Evolutionary conservation across 2,797 vertebrate genomes (phyloP), one percentile per base, ranked within the genome.

Genomic region (Leptatherina wallacei): DNA sequence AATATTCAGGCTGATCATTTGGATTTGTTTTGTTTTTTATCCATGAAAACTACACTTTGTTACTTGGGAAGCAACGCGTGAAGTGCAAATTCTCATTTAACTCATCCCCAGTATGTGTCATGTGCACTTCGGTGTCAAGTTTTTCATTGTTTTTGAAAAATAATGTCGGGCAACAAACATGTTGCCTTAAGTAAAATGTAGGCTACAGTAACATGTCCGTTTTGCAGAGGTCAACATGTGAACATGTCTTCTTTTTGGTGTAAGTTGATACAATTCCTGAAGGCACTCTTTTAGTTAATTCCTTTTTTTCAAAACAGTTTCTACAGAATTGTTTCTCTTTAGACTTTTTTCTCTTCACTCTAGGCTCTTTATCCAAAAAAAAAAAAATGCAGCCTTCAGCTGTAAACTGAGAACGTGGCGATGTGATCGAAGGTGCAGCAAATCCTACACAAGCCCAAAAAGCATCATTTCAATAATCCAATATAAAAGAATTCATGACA

Each of bases 401-500:
- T 73, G 80, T 69, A 88, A 88, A 61, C n/a, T 59, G 78, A 83
- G 69, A 81, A 47, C 0, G 32, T 68, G 59, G 24, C 51, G 22
- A 49, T 9, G 77, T 24, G 61, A 77, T 51, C 38, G 49, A 75
- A 62, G 49, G 59, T 68, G 65, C 20, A 73, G 65, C 63, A 71
- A 73, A 73, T 64, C 61, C 71, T 27, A 79, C n/a, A n/a, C 2
- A 58, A 58, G 60, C 68, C 42, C 2, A 6, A 78, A 71, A 22
- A 64, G 54, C 36, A 27, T 75, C 72, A 71, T 70, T 85, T 47
- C 61, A 38, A 74, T 85, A 80, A 88, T 89, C 80, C 73, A 33
- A 30, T 70, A 74, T 73, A 36, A 80, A 69, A 77, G 66, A 76
- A 65, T 82, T 67, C 22, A 72, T 65, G 55, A 55, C 65, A 87